phyloP scores from a whole-genome alignment of 1,140 invertebrate species.

The Bombus haemorrhoidalis region DNA sequence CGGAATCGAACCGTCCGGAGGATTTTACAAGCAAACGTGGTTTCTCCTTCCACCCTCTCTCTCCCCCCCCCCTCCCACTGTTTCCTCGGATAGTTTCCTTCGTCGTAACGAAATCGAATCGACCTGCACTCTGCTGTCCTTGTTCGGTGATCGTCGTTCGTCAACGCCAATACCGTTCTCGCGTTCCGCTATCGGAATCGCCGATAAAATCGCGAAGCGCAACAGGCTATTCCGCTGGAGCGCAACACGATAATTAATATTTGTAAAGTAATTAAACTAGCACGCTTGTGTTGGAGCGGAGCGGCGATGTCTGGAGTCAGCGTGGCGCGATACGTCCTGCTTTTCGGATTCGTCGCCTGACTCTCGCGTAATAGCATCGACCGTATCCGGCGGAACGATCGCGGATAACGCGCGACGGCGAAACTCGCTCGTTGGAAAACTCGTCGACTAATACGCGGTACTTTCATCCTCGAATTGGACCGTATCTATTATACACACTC shows the following conservation, averaged over 20 bases:
- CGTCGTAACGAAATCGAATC: background rate
- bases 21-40: background rate
- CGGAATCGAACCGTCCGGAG: background rate
- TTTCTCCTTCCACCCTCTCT: too few species aligned
- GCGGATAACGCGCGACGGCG: background rate
- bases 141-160: background rate
- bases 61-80: too few species aligned
- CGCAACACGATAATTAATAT: constrained; percentile 44
- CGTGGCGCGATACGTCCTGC: too few species aligned
- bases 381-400: constrained; percentile 6
- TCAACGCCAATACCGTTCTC: background rate
- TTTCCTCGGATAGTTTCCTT: background rate
- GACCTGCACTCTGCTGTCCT: rapidly evolving
- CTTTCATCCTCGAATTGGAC: background rate
- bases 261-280: constrained; percentile 34
- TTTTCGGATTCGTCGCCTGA: background rate
- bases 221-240: constrained; percentile 20
- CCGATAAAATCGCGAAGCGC: constrained; percentile 31
- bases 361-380: background rate
- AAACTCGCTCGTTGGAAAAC: background rate
- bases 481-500: too few species aligned
- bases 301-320: background rate
- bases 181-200: constrained; percentile 3
- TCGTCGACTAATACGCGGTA: background rate
- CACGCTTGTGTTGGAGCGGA: background rate